Base-by-base conservation (phyloP, 1,140 invertebrate species). In the Zaprionus africanus region DNA sequence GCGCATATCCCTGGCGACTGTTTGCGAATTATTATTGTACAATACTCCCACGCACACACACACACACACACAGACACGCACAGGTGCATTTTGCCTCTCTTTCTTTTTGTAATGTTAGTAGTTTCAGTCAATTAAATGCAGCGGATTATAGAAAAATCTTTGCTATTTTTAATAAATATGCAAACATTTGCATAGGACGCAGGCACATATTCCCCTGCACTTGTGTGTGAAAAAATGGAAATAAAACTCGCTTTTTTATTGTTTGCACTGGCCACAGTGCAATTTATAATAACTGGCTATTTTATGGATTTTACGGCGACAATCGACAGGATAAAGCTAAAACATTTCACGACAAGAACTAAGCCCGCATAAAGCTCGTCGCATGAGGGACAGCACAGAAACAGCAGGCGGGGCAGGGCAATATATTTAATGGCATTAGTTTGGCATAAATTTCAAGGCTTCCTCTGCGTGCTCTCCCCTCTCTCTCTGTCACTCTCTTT, bases 61-160 rank as follows among this genome's bases (percentile, higher is more conserved):
- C 28, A 64, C 9, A 54, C 38, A 59, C 58, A 15, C 15, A 28
- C 28, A 28, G 0, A 51, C n/a, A 9, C 28, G 9, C 31, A 28
- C 15, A n/a, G 6, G 34, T 53, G 24, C 28, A 15, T 63, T 51
- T 24, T 46, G 17, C 6, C 11, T 4, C 11, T 24, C 1, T 46
- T 66, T 46, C 60, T 76, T 78, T 83, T 69, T 58, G 34, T 54
- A 66, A 58, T 77, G 77, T 71, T 85, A 85, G 82, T 80, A 78
- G 66, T 51, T 51, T 51, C 83, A 87, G 84, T 87, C 84, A 87
- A 87, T 87, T 87, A 87, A 87, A 88, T 84, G 74, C 84, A 78
- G 53, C 43, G 84, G 84, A 87, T 87, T 87, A 88, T 78, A 78
- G 66, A 70, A 78, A 83, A 87, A 76, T 88, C 78, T 73, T 83